Base-by-base conservation (phyloP, 37 sponge, comb jelly and placozoan species). In the Eunapius fragilis region DNA sequence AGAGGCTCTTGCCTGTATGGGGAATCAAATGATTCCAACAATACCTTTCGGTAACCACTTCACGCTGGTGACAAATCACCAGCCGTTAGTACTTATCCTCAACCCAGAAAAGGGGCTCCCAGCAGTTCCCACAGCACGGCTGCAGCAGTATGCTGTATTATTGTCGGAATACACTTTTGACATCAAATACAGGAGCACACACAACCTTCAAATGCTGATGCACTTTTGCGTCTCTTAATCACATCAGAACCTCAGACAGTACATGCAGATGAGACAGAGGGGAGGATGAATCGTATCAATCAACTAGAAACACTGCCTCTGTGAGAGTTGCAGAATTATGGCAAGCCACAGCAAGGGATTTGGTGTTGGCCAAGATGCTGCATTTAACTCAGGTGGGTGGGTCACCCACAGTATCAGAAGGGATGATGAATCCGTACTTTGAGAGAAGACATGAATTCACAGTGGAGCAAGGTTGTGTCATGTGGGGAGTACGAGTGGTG, bases 191-290 rank as follows among this genome's bases (percentile, higher is more conserved):
- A 28, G 68, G 71, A 26, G 47, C 2, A 88, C 88, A 19, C 7
- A 14, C 47, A 71, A 11, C 92, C 87, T 72, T 37, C 32, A 26
- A 92, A 92, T 77, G 88, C 93, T 35, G 92, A 91, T 80, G 85
- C 72, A 14, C 67, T 83, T 24, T 88, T 88, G 5, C 77, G 88
- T 22, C 31, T 92, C 2, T 82, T 78, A 25, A 41, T 91, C 3
- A 17, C 2, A 41, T 10, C 37, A 31, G 26, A 68, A 2, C 3
- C 22, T 26, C 28, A 23, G 80, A 49, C 36, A 31, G 37, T 22
- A 36, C 76, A 17, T 14, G 7, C 2, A 33, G 68, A 5, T 22
- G 45, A 27, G 7, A 71, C 37, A 3, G 34, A 31, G n/a, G n/a
- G n/a, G n/a, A n/a, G n/a, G n/a, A n/a, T n/a, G n/a, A n/a, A n/a